Base-by-base conservation (phyloP, 2,113 vertebrate species). In the Sylvilagus bachmani region DNA sequence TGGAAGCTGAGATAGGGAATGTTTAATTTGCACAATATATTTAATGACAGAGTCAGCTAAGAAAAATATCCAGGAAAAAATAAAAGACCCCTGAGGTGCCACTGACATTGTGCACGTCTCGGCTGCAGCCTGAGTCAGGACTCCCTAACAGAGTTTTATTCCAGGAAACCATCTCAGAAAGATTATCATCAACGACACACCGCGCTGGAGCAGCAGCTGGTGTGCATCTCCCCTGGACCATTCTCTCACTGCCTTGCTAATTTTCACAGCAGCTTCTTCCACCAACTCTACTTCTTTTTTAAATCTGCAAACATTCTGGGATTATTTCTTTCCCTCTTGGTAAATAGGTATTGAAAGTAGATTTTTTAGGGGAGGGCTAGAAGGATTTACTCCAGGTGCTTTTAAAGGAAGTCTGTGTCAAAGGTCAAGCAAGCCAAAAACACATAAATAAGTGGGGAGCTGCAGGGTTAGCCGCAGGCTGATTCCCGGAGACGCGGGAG, bases 351-450 rank as follows among this genome's bases (percentile, higher is more conserved):
- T 77, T 16, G 55, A 89, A 89, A 79, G 24, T 70, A 27, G 6
- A 21, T 38, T 95, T 44, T 44, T 2, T 27, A 86, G 38, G 81
- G 38, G 22, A 90, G 58, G 31, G 4, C 64, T 70, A 67, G 31
- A 83, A 49, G 86, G 2, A 70, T 73, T 86, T 90, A 79, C 51
- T 75, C 53, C 33, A 88, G 44, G 11, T 61, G 27, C 11, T 69
- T 93, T 93, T 83, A 29, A 87, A 96, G 78, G 49, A 70, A 95
- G 67, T 29, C 61, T 49, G 3, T 90, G 71, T 86, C 74, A 86
- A 90, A 83, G 44, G 36, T 81, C n/a, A 94, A 85, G 36, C 11
- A 44, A 44, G 44, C 7, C 2, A 2, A 33, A 29, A 51, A 25
- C 19, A 80, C 4, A 79, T 38, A 81, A 81, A 44, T 73, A 29